Conservation (phyloP, 2,797 vertebrate species). For the Danionella dracula region DNA sequence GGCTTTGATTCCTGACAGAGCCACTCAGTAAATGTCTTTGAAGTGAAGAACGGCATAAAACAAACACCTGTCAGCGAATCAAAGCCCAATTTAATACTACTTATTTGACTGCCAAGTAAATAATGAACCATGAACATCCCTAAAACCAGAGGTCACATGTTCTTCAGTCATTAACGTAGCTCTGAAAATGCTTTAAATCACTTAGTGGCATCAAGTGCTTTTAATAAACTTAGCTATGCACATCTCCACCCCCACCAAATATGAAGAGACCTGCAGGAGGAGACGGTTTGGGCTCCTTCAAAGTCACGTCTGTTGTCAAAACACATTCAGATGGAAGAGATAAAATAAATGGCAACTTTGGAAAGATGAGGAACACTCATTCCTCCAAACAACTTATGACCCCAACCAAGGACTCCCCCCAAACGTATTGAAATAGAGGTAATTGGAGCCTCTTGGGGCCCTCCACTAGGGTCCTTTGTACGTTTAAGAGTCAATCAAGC, state of each 20-base stretch:
- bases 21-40: neutral
- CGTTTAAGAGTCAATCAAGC: slow-evolving; percentile 69
- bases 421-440: slow-evolving; percentile 66
- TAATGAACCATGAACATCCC: slow-evolving; percentile 18
- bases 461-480: slow-evolving; percentile 70
- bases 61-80: neutral
- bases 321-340: slow-evolving; percentile 61
- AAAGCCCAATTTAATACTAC: neutral
- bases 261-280: slow-evolving; percentile 21
- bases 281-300: slow-evolving; percentile 42
- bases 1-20: slow-evolving; percentile 22
- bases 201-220: slow-evolving; percentile 63
- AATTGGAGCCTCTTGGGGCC: slow-evolving; percentile 66
- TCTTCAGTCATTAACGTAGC: slow-evolving; percentile 24
- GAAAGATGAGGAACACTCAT: slow-evolving; percentile 47
- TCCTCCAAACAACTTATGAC: slow-evolving; percentile 63
- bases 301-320: slow-evolving; percentile 65
- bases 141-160: slow-evolving; percentile 1
- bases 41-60: neutral
- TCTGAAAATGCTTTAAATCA: slow-evolving; percentile 54
- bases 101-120: slow-evolving; percentile 16
- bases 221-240: slow-evolving; percentile 59
- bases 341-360: slow-evolving; percentile 62
- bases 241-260: slow-evolving; percentile 9
- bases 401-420: slow-evolving; percentile 52